Base-by-base conservation (phyloP, 2,888 invertebrate genomes). In the Selenia dentaria region DNA sequence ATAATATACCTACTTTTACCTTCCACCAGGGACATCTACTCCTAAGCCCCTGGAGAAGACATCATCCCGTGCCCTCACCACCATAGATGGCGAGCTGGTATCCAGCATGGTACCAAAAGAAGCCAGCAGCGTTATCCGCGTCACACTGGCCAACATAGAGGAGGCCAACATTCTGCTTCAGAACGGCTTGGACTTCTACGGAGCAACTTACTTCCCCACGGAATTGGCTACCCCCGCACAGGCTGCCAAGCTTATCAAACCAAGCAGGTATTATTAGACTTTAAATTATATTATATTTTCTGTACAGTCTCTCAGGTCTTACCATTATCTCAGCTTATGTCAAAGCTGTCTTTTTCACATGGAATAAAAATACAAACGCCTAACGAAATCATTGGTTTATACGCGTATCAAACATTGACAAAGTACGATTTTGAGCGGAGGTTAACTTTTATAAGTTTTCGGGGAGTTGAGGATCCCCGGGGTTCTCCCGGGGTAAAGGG, bases 191-290 rank as follows among this genome's bases (percentile, higher is more conserved):
- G 96, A 96, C 83, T 96, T 96, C 88, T 96, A 96, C 74, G 96
- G 96, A 11, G 96, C 96, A 29, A 96, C 96, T 13, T 96, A 94
- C 89, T 96, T 96, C 84, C 96, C 96, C 34, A 96, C 96, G 2
- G 96, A 96, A 76, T 92, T 95, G 54, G 94, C 94, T 26, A 92
- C 93, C 54, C 93, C 94, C 18, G 92, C 93, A 46, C 92, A 93
- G 60, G 92, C 93, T 33, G 93, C 92, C 18, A 93, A 91, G 62
- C 87, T 93, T 72, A 92, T 91, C 70, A 92, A 88, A 54, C 90
- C 91, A 2, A 86, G 83, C 83, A 85, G 83, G 91, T 91, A 62
- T n/a, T 14, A 14, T 3, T 22, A 14, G 24, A 24, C 2, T 1
- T n/a, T n/a, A n/a, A n/a, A n/a, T n/a, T n/a, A n/a, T n/a, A n/a